Percentiles rank a stretch among this genome's conserved stretches.
phyloP scores from a whole-genome alignment of 2,888 invertebrate species.

The Camptogramma bilineatum region DNA sequence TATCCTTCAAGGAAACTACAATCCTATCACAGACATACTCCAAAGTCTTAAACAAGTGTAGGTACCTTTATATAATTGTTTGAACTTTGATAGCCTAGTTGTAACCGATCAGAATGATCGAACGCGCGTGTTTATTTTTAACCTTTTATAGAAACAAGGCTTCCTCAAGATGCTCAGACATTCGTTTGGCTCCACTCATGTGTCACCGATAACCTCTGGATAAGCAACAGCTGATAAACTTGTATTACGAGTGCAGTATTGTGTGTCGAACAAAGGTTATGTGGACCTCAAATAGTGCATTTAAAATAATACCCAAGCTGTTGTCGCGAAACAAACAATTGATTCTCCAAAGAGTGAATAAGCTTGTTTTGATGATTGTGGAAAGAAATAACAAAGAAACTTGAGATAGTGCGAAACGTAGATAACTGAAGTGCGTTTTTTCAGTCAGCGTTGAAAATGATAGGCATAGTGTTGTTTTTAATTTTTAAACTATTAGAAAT shows the following conservation, averaged over 20 bases:
- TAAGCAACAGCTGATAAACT: conserved; percentile 49
- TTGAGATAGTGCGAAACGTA: conserved; percentile 47
- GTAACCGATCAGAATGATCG: conserved; percentile 48
- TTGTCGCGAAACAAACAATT: conserved; percentile 29
- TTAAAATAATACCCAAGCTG: conserved; percentile 43
- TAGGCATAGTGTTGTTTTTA: conserved; percentile 69
- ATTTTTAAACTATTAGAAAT: conserved; percentile 66
- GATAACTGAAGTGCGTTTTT: conserved; percentile 40
- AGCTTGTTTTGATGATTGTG: conserved; percentile 55
- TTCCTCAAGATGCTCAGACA: conserved; percentile 54
- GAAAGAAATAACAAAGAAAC: conserved; percentile 60
- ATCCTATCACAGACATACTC: conserved; percentile 13
- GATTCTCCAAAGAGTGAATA: conserved; percentile 38
- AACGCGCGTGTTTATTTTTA: conserved; percentile 58
- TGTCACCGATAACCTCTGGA: conserved; percentile 67
- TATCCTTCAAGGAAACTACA: conserved; percentile 52
- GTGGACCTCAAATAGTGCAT: conserved; percentile 49
- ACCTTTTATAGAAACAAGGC: conserved; percentile 67
- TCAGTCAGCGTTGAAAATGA: conserved; percentile 60
- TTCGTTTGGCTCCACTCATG: conserved; percentile 50
- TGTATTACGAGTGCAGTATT: conserved; percentile 50
- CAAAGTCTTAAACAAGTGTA: background rate
- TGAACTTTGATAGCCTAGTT: conserved; percentile 41
- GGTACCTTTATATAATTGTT: conserved; percentile 31
- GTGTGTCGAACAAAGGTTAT: conserved; percentile 52